Evolutionary conservation across 1,140 invertebrate genomes (phyloP), one percentile per base, ranked within the genome.

Genomic region (Saccostrea echinata): DNA sequence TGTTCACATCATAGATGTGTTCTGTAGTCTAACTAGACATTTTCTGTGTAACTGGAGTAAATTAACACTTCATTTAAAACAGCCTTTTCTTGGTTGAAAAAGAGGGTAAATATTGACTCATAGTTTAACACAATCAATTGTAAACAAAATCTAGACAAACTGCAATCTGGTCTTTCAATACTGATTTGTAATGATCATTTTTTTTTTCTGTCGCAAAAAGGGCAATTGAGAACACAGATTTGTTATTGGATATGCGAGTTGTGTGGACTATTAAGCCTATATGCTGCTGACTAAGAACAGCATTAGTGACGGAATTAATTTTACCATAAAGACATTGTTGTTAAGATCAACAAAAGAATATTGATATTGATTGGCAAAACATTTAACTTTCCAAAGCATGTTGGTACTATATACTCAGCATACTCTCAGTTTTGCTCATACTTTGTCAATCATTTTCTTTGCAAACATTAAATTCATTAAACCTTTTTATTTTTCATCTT

Each of bases 61-160:
- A 83, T 83, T 83, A 33, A 83, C 81, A 83, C 81, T 83, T 52
- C 43, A 83, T 51, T 27, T 83, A 51, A 52, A 21, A 83, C 24
- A 53, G 51, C 21, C 24, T 35, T 83, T 83, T 43, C n/a, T n/a
- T 83, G 21, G 51, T 18, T 52, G 21, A 18, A 83, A 52, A 21
- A 52, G 30, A 83, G 81, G n/a, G 81, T 52, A 51, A 83, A 83
- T 83, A 83, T 83, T 83, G 81, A 83, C 81, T 27, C 24, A 51
- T 13, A n/a, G n/a, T 83, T 51, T 83, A 52, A 21, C 51, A 83
- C 35, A 83, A 83, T 83, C 81, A 83, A 52, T 83, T 83, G 81
- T 51, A 83, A 83, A 83, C 51, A 83, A 83, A 83, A 83, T 83
- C 81, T 53, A 52, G 81, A 83, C 51, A 83, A 12, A 51, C 35